phyloP scores from a whole-genome alignment of 2,113 vertebrate genomes.

The Delphinapterus leucas region DNA sequence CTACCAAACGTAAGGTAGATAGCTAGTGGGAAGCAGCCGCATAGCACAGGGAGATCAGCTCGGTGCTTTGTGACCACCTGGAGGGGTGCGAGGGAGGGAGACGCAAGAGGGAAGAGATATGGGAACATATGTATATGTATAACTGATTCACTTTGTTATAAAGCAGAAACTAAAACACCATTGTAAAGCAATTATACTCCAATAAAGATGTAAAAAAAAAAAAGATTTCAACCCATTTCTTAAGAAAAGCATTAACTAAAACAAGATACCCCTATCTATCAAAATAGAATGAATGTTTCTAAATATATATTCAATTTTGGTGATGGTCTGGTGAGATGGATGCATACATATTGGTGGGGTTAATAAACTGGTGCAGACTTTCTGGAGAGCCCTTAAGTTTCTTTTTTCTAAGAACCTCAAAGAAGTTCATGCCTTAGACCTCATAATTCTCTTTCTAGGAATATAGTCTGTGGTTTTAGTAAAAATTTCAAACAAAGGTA shows the following conservation, averaged over 20 bases:
- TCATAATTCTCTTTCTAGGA: background rate
- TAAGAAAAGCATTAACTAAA: constrained; percentile 3
- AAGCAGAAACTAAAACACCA: too few species aligned
- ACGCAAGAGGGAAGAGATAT: too few species aligned
- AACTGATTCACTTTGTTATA: too few species aligned
- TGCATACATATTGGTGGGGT: background rate
- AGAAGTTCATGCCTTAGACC: background rate
- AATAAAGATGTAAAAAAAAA: too few species aligned
- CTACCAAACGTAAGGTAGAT: too few species aligned
- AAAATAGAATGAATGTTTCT: constrained; percentile 14
- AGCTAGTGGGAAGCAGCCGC: too few species aligned
- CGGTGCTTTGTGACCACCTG: too few species aligned
- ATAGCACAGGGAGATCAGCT: too few species aligned
- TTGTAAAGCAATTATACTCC: too few species aligned
- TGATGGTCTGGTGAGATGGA: background rate
- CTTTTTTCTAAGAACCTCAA: constrained; percentile 19
- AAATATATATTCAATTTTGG: background rate
- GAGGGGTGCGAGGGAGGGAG: too few species aligned
- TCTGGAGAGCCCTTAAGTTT: background rate
- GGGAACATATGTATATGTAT: too few species aligned
- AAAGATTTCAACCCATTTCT: background rate
- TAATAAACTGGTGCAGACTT: background rate
- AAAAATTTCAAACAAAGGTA: constrained; percentile 1
- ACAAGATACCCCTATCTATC: background rate
- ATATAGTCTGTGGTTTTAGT: background rate